A percentile compares a stretch with the other conserved stretches of the same genome.
These are phyloP conservation scores for Pseudobourletiella spinata DNA, from an alignment of 1,140 invertebrate species.

Conservation along the genomic window DNA sequence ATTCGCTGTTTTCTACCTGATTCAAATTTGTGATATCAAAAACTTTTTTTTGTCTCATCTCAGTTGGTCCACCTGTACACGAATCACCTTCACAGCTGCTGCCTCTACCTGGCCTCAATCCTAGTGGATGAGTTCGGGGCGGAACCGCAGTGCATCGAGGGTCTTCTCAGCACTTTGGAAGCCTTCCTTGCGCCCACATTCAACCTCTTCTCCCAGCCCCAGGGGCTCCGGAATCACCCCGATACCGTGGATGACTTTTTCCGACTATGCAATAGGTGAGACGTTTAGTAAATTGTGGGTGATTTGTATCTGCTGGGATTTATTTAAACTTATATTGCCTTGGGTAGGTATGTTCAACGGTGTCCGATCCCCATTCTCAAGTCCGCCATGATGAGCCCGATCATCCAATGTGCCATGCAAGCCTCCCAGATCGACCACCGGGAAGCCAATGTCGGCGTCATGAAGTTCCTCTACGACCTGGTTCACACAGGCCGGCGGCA, in stretches of 20 bases:
- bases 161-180: slow-evolving; percentile 75
- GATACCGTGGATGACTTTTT: slow-evolving; percentile 98
- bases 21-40: no score
- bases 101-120: slow-evolving; percentile 89
- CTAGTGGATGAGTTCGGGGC: slow-evolving; percentile 87
- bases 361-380: slow-evolving; percentile 70
- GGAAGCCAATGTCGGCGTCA: slow-evolving; percentile 90
- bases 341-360: slow-evolving; percentile 69
- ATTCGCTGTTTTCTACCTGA: no score
- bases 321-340: slow-evolving; percentile 20
- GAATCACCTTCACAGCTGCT: slow-evolving; percentile 78
- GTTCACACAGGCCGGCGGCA: slow-evolving; percentile 54
- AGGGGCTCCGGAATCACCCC: slow-evolving; percentile 80
- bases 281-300: neutral
- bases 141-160: slow-evolving; percentile 57
- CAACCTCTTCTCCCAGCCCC: slow-evolving; percentile 50
- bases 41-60: no score
- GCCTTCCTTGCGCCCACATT: slow-evolving; percentile 80
- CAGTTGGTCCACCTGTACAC: slow-evolving; percentile 78
- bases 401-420: slow-evolving; percentile 72
- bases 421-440: slow-evolving; percentile 80
- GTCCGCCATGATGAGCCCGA: slow-evolving; percentile 56
- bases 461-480: slow-evolving; percentile 83
- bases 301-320: no score
- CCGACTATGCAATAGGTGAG: slow-evolving; percentile 65